Percentiles rank a stretch among this genome's conserved stretches.
These are phyloP conservation scores for Rachycentron canadum DNA, from an alignment of 2,797 vertebrate species.

Conservation along the genomic window DNA sequence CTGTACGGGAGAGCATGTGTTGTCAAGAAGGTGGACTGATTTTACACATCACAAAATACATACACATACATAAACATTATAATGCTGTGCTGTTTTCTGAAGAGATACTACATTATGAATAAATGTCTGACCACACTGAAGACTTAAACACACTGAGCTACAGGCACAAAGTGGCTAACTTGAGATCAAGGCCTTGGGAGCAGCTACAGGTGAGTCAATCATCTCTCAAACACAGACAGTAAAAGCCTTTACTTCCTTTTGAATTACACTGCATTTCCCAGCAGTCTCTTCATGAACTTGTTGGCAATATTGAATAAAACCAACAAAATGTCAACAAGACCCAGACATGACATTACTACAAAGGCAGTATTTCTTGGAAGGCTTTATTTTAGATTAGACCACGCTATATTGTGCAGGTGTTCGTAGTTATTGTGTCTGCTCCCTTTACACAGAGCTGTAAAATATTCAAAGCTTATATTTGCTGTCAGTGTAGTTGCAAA, in stretches of 20 bases:
- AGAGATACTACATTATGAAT: neutral
- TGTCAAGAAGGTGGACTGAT: neutral
- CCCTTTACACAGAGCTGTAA: neutral
- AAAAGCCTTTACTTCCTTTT: neutral
- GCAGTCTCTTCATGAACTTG: neutral
- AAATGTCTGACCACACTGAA: conserved; percentile 3
- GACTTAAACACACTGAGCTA: neutral
- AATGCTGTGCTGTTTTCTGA: neutral
- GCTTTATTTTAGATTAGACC: neutral
- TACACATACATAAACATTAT: neutral
- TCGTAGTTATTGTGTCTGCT: neutral
- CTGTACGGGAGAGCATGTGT: neutral
- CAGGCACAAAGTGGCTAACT: neutral
- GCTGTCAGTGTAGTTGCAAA: neutral
- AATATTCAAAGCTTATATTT: conserved; percentile 8
- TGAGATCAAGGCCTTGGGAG: neutral
- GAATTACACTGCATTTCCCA: neutral
- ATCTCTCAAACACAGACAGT: neutral
- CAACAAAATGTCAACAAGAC: neutral
- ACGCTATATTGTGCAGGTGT: neutral
- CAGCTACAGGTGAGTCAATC: neutral
- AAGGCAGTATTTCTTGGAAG: neutral
- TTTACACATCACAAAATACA: neutral
- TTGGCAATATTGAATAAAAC: neutral
- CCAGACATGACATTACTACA: too few relatives aligned